Base-by-base conservation (phyloP, 2,888 invertebrate species). In the Torymus tubicola region DNA sequence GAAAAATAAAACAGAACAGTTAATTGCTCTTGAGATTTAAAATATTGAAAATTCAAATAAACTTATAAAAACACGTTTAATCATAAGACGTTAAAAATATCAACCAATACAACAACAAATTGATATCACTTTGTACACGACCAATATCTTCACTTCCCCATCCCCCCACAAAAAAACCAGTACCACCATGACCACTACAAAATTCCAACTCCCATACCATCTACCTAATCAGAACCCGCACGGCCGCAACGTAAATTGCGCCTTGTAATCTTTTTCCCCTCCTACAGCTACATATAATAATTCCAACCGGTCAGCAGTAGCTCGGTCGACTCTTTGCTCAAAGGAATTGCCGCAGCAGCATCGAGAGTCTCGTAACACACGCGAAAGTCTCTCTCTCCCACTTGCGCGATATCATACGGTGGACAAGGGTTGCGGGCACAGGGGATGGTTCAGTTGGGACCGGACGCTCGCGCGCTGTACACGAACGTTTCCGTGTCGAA, bases 401-500 rank as follows among this genome's bases (percentile, higher is more conserved):
- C 31, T 31, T 31, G 31, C 68, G 80, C 78, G 79, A 65, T 78
- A 71, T 77, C 67, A 68, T 63, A 55, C 21, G 65, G 24, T 42
- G 72, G 74, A 79, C 69, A 67, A 69, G 61, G 60, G 60, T 68
- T 60, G 75, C 69, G 75, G 74, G n/a, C n/a, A n/a, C 16, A 12
- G 42, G 16, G 72, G 72, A 73, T 69, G 79, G 80, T 67, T 64
- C 77, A 77, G 77, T 50, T 70, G 77, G 77, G 70, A 77, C 69
- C 42, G 63, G 42, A n/a, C n/a, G n/a, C n/a, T n/a, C n/a, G n/a
- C n/a, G 67, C 8, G 53, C 2, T 5, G 16, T 80, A 84, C 82
- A 83, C 78, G 81, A 78, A 68, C 83, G 81, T 68, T 78, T 82
- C 81, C 83, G 84, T 84, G 86, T 86, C 85, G 84, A 86, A 85